These are phyloP conservation scores for Apeltes quadracus DNA, from an alignment of 2,113 vertebrate genomes.

Conservation along the genomic window DNA sequence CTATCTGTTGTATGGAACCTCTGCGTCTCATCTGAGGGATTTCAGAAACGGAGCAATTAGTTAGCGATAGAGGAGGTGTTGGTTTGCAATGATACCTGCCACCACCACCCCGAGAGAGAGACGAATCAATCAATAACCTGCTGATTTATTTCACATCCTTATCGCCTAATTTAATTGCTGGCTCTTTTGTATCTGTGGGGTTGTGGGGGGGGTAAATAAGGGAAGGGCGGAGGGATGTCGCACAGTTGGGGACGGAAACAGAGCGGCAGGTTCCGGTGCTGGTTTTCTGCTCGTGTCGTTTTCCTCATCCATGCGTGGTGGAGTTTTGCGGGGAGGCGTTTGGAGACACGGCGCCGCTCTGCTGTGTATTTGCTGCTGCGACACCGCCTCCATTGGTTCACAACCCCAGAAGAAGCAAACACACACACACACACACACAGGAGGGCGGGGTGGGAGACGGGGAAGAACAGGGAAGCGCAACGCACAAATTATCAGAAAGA, in stretches of 20 bases:
- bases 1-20: constrained; percentile 46
- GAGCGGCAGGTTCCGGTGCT: constrained; percentile 70
- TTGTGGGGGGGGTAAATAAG: constrained; percentile 53
- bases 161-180: constrained; percentile 76
- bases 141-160: constrained; percentile 76
- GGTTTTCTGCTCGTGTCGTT: constrained; percentile 23
- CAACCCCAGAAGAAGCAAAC: constrained; percentile 32
- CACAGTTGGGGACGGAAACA: constrained; percentile 67
- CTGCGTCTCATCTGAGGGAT: constrained; percentile 64
- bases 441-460: not conserved
- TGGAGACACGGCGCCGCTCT: constrained; percentile 22
- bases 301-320: constrained; percentile 31
- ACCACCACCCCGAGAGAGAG: constrained; percentile 55
- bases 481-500: constrained; percentile 86
- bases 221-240: constrained; percentile 31
- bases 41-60: constrained; percentile 74
- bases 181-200: constrained; percentile 65
- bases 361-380: constrained; percentile 48
- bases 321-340: constrained; percentile 36
- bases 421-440: constrained; percentile 29
- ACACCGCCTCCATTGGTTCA: constrained; percentile 51
- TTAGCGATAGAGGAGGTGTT: constrained; percentile 66
- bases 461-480: constrained; percentile 57
- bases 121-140: constrained; percentile 76
- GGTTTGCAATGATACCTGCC: constrained; percentile 65